These are phyloP conservation scores for Vanessa tameamea DNA, from an alignment of 1,140 invertebrate species.

Conservation along the genomic window DNA sequence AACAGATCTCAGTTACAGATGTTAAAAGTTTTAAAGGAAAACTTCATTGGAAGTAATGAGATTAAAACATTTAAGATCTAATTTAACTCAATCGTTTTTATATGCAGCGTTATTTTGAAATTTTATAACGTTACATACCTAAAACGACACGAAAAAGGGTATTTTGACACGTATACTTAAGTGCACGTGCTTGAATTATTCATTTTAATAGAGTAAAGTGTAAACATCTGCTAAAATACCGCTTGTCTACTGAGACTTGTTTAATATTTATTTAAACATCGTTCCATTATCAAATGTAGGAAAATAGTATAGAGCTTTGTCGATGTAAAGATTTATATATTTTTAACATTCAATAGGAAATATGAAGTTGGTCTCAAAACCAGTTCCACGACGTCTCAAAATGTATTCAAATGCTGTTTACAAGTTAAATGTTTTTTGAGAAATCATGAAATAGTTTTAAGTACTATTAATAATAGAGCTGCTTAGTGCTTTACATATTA, in stretches of 20 bases:
- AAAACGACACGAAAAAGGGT: too few relatives aligned
- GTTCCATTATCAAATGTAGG: background rate
- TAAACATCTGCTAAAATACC: slow-evolving; percentile 6
- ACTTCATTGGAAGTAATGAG: too few relatives aligned
- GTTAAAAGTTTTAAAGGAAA: background rate
- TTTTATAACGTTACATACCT: too few relatives aligned
- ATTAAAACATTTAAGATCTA: too few relatives aligned
- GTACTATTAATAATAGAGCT: slow-evolving; percentile 35
- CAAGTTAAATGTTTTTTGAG: slow-evolving; percentile 31
- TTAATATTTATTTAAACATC: background rate
- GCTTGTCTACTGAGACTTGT: background rate
- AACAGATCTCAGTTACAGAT: slow-evolving; percentile 36
- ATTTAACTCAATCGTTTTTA: too few relatives aligned
- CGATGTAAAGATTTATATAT: slow-evolving; percentile 1
- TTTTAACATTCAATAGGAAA: background rate
- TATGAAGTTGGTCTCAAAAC: slow-evolving; percentile 26
- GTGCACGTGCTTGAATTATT: too few relatives aligned
- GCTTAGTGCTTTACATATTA: slow-evolving; percentile 19
- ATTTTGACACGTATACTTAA: too few relatives aligned
- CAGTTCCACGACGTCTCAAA: slow-evolving; percentile 42
- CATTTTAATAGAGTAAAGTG: background rate
- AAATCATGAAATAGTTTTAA: slow-evolving; percentile 51
- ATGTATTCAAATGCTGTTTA: slow-evolving; percentile 9
- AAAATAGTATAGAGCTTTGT: background rate
- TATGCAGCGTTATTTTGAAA: too few relatives aligned